A percentile compares a stretch with the other conserved stretches of the same genome.
Conservation (phyloP, 2,797 vertebrate species). For the Okamejei kenojei region DNA sequence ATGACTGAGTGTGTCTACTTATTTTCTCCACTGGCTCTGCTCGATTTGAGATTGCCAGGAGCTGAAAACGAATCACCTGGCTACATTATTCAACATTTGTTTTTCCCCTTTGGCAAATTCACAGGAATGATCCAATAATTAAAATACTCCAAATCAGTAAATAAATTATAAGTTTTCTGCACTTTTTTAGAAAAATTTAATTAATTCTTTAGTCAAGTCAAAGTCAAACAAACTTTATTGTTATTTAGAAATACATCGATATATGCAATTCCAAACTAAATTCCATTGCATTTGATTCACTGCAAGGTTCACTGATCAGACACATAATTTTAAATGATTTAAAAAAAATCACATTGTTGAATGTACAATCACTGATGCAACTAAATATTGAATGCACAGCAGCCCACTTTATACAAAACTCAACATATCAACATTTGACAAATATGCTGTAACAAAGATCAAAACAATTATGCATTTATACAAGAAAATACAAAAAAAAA, state of each 20-base stretch:
- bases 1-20: background rate
- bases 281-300: too few species aligned
- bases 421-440: background rate
- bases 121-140: background rate
- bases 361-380: background rate
- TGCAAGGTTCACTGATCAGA: background rate
- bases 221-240: too few species aligned
- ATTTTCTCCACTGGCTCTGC: background rate
- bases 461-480: background rate
- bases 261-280: too few species aligned
- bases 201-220: background rate
- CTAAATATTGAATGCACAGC: background rate
- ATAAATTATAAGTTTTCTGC: background rate
- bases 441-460: background rate
- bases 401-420: background rate
- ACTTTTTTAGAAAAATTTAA: background rate
- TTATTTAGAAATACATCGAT: too few species aligned
- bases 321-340: background rate
- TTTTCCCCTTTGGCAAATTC: background rate
- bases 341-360: background rate
- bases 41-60: background rate
- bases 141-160: background rate
- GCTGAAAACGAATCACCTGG: too few species aligned
- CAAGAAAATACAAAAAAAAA: background rate
- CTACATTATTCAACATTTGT: background rate